Evolutionary conservation across 1,140 invertebrate genomes (phyloP).

Genomic region (Phenacoccus solenopsis): DNA sequence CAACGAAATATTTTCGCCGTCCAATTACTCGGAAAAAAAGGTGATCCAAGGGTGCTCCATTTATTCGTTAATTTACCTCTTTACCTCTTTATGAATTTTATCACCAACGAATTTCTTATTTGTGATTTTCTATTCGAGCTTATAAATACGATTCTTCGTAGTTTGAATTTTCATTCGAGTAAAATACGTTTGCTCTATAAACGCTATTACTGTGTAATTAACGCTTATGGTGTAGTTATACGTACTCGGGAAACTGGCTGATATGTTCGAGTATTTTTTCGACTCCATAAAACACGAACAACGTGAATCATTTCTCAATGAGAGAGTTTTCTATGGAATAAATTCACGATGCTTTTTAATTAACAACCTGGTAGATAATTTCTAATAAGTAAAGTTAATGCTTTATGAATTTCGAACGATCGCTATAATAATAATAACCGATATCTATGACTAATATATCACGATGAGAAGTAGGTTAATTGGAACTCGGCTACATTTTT

Average conservation of each 20-base stretch:
- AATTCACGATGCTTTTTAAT: not conserved
- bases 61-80: not conserved
- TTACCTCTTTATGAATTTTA: not conserved
- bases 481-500: not conserved
- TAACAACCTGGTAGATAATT: not conserved
- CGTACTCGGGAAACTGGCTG: not conserved
- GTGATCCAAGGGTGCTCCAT: not conserved
- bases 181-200: no score
- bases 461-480: not conserved
- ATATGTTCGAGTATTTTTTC: not conserved
- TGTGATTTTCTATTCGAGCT: no score
- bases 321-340: not conserved
- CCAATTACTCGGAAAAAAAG: not conserved
- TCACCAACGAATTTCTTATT: no score
- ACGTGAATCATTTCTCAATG: slow-evolving; percentile 1
- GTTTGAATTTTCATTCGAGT: no score
- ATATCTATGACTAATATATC: not conserved
- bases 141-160: no score
- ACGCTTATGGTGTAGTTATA: no score
- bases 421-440: not conserved
- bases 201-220: not conserved
- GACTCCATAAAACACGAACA: not conserved
- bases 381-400: not conserved
- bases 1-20: not conserved
- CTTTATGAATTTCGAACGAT: not conserved